Conservation (phyloP, 2,888 invertebrate species). For the Lasioglossum marginatum region DNA sequence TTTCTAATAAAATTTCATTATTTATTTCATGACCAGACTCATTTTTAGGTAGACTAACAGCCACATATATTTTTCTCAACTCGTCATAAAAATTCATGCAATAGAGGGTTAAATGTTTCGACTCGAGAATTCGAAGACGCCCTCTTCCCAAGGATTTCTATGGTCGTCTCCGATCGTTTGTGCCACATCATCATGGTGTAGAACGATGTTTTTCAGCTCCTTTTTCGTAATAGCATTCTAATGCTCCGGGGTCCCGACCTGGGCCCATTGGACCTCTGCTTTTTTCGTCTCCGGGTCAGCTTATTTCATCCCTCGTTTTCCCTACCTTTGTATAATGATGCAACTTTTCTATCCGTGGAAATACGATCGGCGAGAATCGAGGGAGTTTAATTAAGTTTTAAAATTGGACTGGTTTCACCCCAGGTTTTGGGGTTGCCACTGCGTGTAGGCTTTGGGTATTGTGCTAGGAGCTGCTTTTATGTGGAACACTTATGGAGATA, state of each 20-base stretch:
- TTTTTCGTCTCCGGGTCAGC: neutral
- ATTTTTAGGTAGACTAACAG: too few relatives aligned
- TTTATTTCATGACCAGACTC: too few relatives aligned
- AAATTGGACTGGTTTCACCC: slow-evolving; percentile 26
- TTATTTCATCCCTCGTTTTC: slow-evolving; percentile 32
- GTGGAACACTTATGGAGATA: neutral
- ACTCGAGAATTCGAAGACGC: slow-evolving; percentile 33
- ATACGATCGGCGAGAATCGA: slow-evolving; percentile 20
- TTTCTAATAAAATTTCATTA: too few relatives aligned
- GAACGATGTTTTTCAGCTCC: slow-evolving; percentile 40
- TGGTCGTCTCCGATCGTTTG: slow-evolving; percentile 75
- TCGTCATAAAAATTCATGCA: too few relatives aligned
- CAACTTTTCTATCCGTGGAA: slow-evolving; percentile 59
- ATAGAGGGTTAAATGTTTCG: neutral
- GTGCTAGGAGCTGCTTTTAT: neutral
- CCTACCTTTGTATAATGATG: slow-evolving; percentile 42
- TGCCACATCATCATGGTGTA: slow-evolving; percentile 75
- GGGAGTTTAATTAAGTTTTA: slow-evolving; percentile 54
- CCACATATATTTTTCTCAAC: too few relatives aligned
- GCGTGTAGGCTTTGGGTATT: slow-evolving; percentile 25
- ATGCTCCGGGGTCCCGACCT: slow-evolving; percentile 53
- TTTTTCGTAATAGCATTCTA: slow-evolving; percentile 60
- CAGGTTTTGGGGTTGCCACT: neutral
- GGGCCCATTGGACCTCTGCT: slow-evolving; percentile 36
- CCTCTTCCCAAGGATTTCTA: slow-evolving; percentile 64